These are phyloP conservation scores for Metridium senile DNA, from an alignment of 92 coral and sea anemone species.

Conservation along the genomic window DNA sequence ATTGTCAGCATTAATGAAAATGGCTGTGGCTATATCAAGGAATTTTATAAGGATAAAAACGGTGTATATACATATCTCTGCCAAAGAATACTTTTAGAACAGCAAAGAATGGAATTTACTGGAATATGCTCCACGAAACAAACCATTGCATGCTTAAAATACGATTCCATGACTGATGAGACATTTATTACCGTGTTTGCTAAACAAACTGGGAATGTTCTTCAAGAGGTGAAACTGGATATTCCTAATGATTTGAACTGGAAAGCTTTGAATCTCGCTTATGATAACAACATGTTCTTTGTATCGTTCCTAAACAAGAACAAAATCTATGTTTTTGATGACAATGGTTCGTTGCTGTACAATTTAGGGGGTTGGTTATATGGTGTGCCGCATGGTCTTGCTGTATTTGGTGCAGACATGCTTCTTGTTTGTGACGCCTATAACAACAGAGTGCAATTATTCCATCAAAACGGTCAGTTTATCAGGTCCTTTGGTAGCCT, in stretches of 20 bases:
- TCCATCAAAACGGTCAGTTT: conserved; percentile 2
- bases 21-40: neutral
- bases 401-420: too few species aligned
- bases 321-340: conserved; percentile 5
- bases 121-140: neutral
- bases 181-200: conserved; percentile 1
- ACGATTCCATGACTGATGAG: neutral
- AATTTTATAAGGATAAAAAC: neutral
- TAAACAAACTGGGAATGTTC: neutral
- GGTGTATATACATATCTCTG: too few species aligned
- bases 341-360: conserved; percentile 8
- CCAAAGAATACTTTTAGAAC: too few species aligned
- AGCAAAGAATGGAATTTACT: too few species aligned
- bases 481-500: too few species aligned
- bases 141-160: neutral
- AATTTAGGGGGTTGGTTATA: conserved; percentile 3
- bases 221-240: neutral
- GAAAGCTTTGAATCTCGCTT: neutral
- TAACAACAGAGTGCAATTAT: conserved; percentile 13
- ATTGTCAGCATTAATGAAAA: neutral
- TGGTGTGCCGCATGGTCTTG: conserved; percentile 1
- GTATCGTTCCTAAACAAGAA: neutral
- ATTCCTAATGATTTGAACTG: neutral
- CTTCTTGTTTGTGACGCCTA: too few species aligned
- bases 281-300: too few species aligned